Percentiles rank a stretch among this genome's conserved stretches.
phyloP scores from a whole-genome alignment of 1,140 invertebrate species.

The Eubasilissa regina region DNA sequence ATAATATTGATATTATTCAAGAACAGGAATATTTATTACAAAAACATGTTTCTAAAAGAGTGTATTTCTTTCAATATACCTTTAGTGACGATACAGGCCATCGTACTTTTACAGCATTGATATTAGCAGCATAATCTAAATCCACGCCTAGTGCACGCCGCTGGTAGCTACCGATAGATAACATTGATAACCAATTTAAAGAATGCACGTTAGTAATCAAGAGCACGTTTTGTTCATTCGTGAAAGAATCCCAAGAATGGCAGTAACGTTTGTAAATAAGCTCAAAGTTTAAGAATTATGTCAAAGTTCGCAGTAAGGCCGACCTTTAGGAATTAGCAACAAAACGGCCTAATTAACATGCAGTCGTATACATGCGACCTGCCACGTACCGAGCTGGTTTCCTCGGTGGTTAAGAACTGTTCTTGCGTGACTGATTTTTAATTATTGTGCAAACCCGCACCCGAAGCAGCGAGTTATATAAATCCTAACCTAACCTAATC shows the following conservation, averaged over 20 bases:
- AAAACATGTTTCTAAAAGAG: no score
- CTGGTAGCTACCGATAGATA: no score
- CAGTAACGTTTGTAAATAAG: neutral
- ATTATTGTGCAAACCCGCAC: neutral
- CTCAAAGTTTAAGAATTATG: conserved; percentile 4
- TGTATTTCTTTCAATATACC: no score
- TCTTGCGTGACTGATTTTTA: conserved; percentile 27
- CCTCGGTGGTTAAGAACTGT: neutral
- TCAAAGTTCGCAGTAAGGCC: conserved; percentile 6
- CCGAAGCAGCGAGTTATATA: no score
- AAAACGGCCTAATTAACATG: conserved; percentile 29
- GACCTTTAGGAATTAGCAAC: conserved; percentile 20
- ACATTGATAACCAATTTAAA: neutral
- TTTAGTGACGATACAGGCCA: no score
- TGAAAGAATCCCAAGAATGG: neutral
- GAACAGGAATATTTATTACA: no score
- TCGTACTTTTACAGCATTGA: no score
- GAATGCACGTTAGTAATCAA: no score
- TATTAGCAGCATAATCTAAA: no score
- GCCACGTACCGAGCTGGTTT: neutral
- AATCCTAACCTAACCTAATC: no score
- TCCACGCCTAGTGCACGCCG: no score
- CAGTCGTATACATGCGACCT: neutral
- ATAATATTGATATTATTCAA: no score
- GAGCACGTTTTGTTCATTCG: neutral